phyloP scores from a whole-genome alignment of 92 coral and sea anemone genomes.

The Parazoanthus darwini region DNA sequence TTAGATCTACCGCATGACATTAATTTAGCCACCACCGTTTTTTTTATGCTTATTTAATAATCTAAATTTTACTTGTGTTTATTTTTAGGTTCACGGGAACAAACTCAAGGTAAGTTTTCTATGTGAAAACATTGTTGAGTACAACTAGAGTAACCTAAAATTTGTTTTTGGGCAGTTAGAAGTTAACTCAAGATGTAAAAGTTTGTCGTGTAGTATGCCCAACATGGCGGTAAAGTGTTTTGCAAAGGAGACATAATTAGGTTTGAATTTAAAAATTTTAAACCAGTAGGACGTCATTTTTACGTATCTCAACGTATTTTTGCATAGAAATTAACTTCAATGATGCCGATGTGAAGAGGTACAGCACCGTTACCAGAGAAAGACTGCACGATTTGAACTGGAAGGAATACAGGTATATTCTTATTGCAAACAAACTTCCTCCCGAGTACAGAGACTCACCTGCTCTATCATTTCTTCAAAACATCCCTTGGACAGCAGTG shows the following conservation, averaged over 20 bases:
- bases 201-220: not conserved
- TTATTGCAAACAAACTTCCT: slow-evolving; percentile 57
- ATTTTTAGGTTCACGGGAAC: slow-evolving; percentile 8
- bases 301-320: not conserved
- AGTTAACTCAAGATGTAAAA: too few species aligned
- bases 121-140: not conserved
- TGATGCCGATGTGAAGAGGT: slow-evolving; percentile 41
- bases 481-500: slow-evolving; percentile 68
- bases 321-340: slow-evolving; percentile 9
- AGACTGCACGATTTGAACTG: slow-evolving; percentile 51
- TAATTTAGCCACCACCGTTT: too few species aligned
- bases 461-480: slow-evolving; percentile 57
- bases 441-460: slow-evolving; percentile 51
- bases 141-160: too few species aligned
- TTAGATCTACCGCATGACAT: too few species aligned
- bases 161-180: not conserved
- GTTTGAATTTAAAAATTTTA: not conserved
- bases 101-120: not conserved
- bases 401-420: slow-evolving; percentile 52
- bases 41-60: not conserved
- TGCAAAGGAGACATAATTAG: not conserved
- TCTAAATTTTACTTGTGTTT: not conserved
- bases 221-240: not conserved
- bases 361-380: slow-evolving; percentile 44
- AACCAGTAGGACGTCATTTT: not conserved